Evolutionary conservation across 64 coral and sea anemone species (phyloP), one percentile per base, ranked within the genome.

Genomic region (Stylophora pistillata): DNA sequence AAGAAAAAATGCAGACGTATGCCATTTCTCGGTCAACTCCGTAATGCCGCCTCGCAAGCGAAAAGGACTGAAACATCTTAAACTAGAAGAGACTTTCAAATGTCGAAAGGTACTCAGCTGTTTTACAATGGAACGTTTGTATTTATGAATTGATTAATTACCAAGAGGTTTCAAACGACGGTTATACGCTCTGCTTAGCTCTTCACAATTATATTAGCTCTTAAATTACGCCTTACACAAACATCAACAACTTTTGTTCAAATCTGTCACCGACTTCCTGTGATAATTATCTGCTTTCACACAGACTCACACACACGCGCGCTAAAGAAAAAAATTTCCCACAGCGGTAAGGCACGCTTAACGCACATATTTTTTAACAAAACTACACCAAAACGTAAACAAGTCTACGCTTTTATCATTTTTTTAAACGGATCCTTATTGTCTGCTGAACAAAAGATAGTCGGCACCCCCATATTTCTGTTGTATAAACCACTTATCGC

Each of bases 301-400:
- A 57, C 13, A 28, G 9, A 29, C 26, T 78, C 17, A 17, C 27
- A 2, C 26, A 79, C 58, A 56, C 16, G 15, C 54, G 58, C n/a
- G 57, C 15, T 15, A 59, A 29, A 15, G 30, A 79, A 15, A 30
- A n/a, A 26, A 10, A 7, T 68, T 68, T 25, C 64, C 64, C 64
- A 25, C 23, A 21, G 64, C 25, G 57, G 18, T 14, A 34, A 31
- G 34, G 53, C 73, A 53, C 73, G 18, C 16, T 76, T 76, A 76
- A 68, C 17, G 5, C 15, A 0, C 33, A 18, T 15, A 53, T 53
- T 76, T 37, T 47, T 9, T 30, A 12, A 31, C 25, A 30, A 14
- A 32, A 31, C 71, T 33, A 3, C 20, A 52, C 16, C 73, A 76
- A 76, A 76, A 76, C 73, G n/a, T 21, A 76, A 76, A 76, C 73